Percentiles rank a stretch among this genome's conserved stretches.
Evolutionary conservation across 2,113 vertebrate genomes (phyloP).

Genomic region (Jaculus jaculus): DNA sequence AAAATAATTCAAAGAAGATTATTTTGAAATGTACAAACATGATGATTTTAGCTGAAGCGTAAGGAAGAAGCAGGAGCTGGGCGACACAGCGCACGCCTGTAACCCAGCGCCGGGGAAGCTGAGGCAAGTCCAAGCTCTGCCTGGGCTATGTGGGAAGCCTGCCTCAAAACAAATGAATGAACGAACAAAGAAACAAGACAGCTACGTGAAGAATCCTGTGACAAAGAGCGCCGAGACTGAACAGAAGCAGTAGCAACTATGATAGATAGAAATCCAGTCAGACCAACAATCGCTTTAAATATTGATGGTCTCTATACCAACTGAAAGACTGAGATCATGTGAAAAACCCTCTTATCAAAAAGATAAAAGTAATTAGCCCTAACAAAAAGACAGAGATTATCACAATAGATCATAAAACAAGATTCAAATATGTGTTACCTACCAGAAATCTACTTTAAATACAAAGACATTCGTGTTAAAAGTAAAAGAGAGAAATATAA

Average conservation of each 20-base stretch:
- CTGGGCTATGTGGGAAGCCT: no score
- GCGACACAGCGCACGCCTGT: no score
- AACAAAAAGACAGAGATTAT: not conserved
- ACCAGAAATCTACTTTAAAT: not conserved
- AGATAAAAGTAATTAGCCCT: not conserved
- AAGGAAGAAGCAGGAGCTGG: not conserved
- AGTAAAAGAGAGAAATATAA: not conserved
- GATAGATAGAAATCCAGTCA: not conserved
- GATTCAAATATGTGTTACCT: not conserved
- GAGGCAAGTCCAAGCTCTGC: no score
- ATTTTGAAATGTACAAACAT: not conserved
- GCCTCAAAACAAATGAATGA: not conserved
- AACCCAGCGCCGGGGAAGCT: no score
- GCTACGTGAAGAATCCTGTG: no score
- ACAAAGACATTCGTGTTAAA: not conserved
- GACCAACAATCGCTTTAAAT: not conserved
- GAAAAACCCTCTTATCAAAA: not conserved
- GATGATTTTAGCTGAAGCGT: not conserved
- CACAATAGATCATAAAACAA: not conserved
- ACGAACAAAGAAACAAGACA: not conserved
- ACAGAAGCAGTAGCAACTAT: not conserved
- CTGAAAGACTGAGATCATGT: not conserved
- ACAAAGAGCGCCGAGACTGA: not conserved
- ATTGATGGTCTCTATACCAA: not conserved
- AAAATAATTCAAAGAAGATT: slow-evolving; percentile 19